Evolutionary conservation across 2,888 invertebrate species (phyloP), one percentile per base, ranked within the genome.

Genomic region (Spatulosminthurus flaviceps): DNA sequence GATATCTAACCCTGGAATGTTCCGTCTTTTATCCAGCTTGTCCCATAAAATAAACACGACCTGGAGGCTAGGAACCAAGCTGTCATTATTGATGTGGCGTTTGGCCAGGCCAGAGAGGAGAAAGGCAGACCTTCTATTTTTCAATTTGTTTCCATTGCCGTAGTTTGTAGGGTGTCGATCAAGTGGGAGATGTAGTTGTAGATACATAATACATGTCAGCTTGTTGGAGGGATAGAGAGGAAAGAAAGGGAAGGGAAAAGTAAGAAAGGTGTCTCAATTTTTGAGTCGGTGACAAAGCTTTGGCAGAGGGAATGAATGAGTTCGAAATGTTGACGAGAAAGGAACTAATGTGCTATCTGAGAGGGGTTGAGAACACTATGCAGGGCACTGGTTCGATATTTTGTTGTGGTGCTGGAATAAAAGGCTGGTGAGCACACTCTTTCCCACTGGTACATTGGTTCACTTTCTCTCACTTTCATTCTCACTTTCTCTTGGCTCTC

Each of bases 371-470:
- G 73, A 28, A 60, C 26, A 28, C 21, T 51, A 60, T 51, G 60
- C 43, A 28, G 29, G 11, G 51, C 29, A 77, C 24, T 29, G 26
- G 24, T 22, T 21, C 2, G 72, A 43, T 77, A 78, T 78, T 78
- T 78, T 72, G 71, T 72, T 60, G 64, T 41, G 78, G 78, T 60
- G 28, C 29, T 21, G 41, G 64, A 60, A 78, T 71, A 78, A 70
- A 78, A 41, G 72, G 78, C 24, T 41, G 34, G 78, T n/a, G 22
- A 78, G 69, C 26, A 19, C 22, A 21, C 72, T 72, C 22, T 19
- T 72, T 22, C 34, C 42, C 43, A 72, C 72, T 22, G 22, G 21
- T 28, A 21, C 34, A n/a, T 51, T 51, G 19, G n/a, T 2, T 51
- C 24, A 64, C 64, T 64, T 64, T 60, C 60, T 21, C 60, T 21